phyloP scores from a whole-genome alignment of 1,140 invertebrate genomes.

The Eulimnadia texana region DNA sequence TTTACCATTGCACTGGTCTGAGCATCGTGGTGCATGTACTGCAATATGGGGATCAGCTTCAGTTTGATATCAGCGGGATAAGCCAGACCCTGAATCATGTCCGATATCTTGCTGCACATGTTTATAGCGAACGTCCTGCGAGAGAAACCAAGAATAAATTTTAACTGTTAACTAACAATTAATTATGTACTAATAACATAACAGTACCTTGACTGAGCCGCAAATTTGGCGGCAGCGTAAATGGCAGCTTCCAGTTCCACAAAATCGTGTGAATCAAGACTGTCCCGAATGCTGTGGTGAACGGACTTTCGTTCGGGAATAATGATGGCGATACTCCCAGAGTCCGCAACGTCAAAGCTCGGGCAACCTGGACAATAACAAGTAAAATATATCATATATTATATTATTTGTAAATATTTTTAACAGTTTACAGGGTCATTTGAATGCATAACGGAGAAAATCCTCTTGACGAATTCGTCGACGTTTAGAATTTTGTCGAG shows the following conservation, averaged over 20 bases:
- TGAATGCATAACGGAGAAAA: slow-evolving; percentile 91
- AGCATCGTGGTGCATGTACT: slow-evolving; percentile 88
- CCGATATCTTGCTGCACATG: slow-evolving; percentile 87
- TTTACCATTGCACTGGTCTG: slow-evolving; percentile 69
- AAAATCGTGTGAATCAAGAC: slow-evolving; percentile 84
- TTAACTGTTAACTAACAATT: neutral
- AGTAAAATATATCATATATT: neutral
- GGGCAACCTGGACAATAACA: slow-evolving; percentile 41
- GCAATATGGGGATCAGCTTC: slow-evolving; percentile 73
- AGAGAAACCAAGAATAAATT: slow-evolving; percentile 23
- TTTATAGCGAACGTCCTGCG: slow-evolving; percentile 81
- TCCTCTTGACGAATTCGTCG: slow-evolving; percentile 82
- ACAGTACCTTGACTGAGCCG: slow-evolving; percentile 80
- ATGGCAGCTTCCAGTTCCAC: slow-evolving; percentile 93
- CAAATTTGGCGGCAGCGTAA: slow-evolving; percentile 84
- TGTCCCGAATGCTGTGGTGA: slow-evolving; percentile 81
- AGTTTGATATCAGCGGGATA: slow-evolving; percentile 84
- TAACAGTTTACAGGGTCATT: slow-evolving; percentile 62
- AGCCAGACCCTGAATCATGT: slow-evolving; percentile 84
- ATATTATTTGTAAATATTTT: neutral
- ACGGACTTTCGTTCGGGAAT: slow-evolving; percentile 88
- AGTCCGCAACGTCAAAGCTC: slow-evolving; percentile 75
- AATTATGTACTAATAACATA: slow-evolving; percentile 1
- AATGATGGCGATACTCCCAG: slow-evolving; percentile 82
- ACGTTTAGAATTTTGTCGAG: slow-evolving; percentile 92